Conservation (phyloP, 2,888 invertebrate species). For the Dynastes maya region DNA sequence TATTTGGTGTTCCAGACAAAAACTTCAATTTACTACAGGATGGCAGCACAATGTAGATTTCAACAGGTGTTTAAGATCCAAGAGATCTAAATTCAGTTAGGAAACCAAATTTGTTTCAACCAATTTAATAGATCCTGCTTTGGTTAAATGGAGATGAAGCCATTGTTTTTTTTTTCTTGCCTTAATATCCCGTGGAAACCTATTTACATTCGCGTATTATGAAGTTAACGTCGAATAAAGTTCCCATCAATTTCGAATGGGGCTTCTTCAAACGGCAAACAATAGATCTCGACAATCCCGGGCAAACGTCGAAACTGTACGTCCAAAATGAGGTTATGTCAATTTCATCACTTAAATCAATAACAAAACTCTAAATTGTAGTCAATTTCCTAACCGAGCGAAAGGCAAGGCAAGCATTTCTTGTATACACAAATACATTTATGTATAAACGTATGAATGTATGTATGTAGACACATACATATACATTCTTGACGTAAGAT, state of each 20-base stretch:
- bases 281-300: background rate
- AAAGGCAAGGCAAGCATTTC: constrained; percentile 7
- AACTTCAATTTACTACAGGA: no score
- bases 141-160: no score
- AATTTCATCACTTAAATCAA: constrained; percentile 36
- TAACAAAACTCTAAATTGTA: constrained; percentile 23
- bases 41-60: no score
- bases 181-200: no score
- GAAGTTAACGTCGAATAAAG: background rate
- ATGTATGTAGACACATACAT: background rate
- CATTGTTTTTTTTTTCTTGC: no score
- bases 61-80: no score
- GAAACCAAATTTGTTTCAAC: no score
- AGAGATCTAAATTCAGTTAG: no score
- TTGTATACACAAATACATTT: background rate
- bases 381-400: constrained; percentile 7
- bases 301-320: background rate
- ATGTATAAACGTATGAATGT: background rate
- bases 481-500: constrained; percentile 35
- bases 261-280: background rate
- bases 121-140: no score
- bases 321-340: constrained; percentile 14
- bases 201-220: no score
- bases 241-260: background rate
- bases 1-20: no score